phyloP scores from a whole-genome alignment of 2,113 vertebrate species.

The Polypterus senegalus region DNA sequence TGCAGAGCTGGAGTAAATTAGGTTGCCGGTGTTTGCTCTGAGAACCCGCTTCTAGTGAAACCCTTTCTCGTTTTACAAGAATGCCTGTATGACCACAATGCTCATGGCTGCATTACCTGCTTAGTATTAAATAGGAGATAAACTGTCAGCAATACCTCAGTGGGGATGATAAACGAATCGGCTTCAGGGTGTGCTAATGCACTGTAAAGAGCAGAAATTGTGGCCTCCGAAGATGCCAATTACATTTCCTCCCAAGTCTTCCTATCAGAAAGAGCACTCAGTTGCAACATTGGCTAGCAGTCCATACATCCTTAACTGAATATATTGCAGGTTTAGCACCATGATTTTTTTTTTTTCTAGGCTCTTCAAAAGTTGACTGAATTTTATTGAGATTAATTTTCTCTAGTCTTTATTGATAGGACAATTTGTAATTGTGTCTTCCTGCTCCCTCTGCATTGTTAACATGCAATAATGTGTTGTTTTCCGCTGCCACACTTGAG shows the following conservation, averaged over 20 bases:
- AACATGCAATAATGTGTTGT: too few species aligned
- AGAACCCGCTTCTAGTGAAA: neutral
- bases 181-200: slow-evolving; percentile 8
- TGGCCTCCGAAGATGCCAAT: slow-evolving; percentile 10
- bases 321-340: too few species aligned
- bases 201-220: slow-evolving; percentile 15
- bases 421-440: too few species aligned
- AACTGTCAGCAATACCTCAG: slow-evolving; percentile 14
- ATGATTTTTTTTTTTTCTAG: too few species aligned
- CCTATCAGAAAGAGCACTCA: neutral
- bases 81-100: slow-evolving; percentile 5
- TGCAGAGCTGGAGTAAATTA: neutral
- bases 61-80: slow-evolving; percentile 2
- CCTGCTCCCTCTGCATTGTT: too few species aligned
- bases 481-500: too few species aligned
- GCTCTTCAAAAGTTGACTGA: too few species aligned
- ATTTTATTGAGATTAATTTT: too few species aligned
- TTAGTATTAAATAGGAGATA: slow-evolving; percentile 13
- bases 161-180: slow-evolving; percentile 14
- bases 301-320: too few species aligned
- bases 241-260: neutral
- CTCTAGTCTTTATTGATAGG: too few species aligned
- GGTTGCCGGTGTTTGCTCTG: neutral
- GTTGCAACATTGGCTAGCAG: too few species aligned
- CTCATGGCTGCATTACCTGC: slow-evolving; percentile 10